Conservation (phyloP, 2,797 vertebrate species). For the Fistularia commersonii region DNA sequence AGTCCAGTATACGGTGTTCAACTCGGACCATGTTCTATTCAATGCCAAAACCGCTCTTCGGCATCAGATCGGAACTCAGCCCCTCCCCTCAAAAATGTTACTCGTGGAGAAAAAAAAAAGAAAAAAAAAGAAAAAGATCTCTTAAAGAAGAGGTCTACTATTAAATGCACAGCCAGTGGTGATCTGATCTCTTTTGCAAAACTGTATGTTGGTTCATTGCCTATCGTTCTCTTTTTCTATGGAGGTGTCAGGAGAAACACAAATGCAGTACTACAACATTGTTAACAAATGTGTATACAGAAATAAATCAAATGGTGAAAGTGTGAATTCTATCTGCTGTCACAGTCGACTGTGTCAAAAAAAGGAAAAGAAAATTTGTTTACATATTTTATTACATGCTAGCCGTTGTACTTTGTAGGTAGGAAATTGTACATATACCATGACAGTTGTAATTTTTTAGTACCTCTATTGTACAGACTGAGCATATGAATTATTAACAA, state of each 20-base stretch:
- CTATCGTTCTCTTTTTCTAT: conserved; percentile 79
- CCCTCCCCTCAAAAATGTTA: conserved; percentile 30
- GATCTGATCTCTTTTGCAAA: conserved; percentile 69
- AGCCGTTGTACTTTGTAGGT: conserved; percentile 83
- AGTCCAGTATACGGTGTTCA: conserved; percentile 59
- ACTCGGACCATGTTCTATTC: conserved; percentile 54
- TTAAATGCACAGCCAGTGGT: conserved; percentile 65
- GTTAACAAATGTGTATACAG: conserved; percentile 80
- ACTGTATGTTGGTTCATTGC: conserved; percentile 76
- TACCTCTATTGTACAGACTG: conserved; percentile 81
- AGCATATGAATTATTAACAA: conserved; percentile 73
- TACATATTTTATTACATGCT: conserved; percentile 86
- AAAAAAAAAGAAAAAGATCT: conserved; percentile 23
- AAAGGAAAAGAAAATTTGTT: conserved; percentile 76
- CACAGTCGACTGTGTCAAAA: conserved; percentile 82
- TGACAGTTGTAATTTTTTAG: conserved; percentile 81
- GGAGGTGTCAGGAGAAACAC: conserved; percentile 71
- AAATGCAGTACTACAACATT: conserved; percentile 78
- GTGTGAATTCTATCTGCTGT: conserved; percentile 82
- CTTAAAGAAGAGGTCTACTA: conserved; percentile 42
- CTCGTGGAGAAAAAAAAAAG: conserved; percentile 20
- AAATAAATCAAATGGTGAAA: conserved; percentile 82
- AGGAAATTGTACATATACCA: conserved; percentile 80
- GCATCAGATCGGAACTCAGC: conserved; percentile 44
- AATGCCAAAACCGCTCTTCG: conserved; percentile 57